Base-by-base conservation (phyloP, 2,797 vertebrate species). In the Syndactyla subalaris region DNA sequence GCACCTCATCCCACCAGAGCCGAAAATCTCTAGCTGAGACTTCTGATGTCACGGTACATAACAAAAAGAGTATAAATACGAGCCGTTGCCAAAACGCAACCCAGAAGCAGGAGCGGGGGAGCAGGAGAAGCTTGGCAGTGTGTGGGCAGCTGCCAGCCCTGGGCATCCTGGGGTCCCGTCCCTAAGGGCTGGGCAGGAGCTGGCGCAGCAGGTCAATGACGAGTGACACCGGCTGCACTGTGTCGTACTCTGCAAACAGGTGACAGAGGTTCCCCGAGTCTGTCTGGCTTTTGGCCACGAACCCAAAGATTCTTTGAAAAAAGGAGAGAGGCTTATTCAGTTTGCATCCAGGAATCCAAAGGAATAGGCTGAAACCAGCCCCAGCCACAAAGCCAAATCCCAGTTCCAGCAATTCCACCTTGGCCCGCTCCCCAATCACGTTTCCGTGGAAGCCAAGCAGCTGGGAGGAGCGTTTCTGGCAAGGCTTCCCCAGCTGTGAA, bases 221-320 rank as follows among this genome's bases (percentile, higher is more conserved):
- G 1, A 97, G 94, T 1, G 95, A 96, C 36, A 92, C 98, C 0
- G 98, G 98, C 97, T 99, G 99, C 65, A 98, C 96, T 0, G 96
- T 41, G 87, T 99, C 99, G 2, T 99, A 98, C 75, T 99, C 99
- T 0, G 98, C 98, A 51, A 99, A 99, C 57, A 99, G 97, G 91
- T 99, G 99, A 87, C 99, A 99, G 14, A 99, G 94, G 8, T 99
- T 99, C 97, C 98, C 98, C 1, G 97, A 88, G 18, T 98, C 98
- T 3, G 98, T 97, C 54, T 97, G 97, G 80, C 96, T 98, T 95
- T 99, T 99, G 55, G 98, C 98, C 92, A 99, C 98, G 7, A 99
- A 98, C 63, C 98, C 99, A 59, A 99, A 99, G 97, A 99, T 98
- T 94, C 99, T 99, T 96, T 79, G 71, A 23, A 61, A 61, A 76